Base-by-base conservation (phyloP, 2,113 vertebrate species). In the Anarrhichthys ocellatus region DNA sequence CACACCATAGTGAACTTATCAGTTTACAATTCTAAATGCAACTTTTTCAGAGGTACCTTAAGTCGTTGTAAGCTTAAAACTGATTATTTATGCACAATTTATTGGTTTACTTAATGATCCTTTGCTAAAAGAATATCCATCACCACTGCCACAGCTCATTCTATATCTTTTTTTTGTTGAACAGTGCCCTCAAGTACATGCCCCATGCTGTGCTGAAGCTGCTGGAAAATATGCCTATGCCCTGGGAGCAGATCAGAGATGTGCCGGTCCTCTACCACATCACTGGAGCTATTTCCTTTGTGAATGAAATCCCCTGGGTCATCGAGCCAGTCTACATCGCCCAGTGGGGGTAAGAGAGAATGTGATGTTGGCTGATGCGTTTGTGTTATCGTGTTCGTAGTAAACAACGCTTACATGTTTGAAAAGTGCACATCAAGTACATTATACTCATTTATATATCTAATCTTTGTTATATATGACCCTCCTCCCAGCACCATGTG, bases 161-260 rank as follows among this genome's bases (percentile, higher is more conserved):
- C 0, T 65, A 2, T 67, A 6, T 80, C 10, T 46, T 58, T 0
- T 0, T 8, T 64, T 78, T 59, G 6, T 46, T 85, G 4, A 44
- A n/a, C 74, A 99, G 98, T 3, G 98, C 98, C 46, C 93, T 99
- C 50, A 99, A 99, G 91, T 99, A 99, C 91, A 99, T 99, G 98
- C 98, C 98, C 0, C 98, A 99, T 1, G 98, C 98, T 0, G 98
- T 99, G 61, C 95, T 99, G 81, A 99, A 99, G 92, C 96, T 99
- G 27, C 90, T 99, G 89, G 98, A 99, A 93, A 99, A 99, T 94
- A 99, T 99, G 98, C 98, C 98, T 0, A 99, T 99, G 98, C 98
- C 98, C 15, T 99, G 98, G 98, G 98, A 99, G 83, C 98, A 99
- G 91, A 99, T 99, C 86, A 91, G 98, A 36, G 98, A 99, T 0